These are phyloP conservation scores for Oasisia sp. DNA, from an alignment of 2,888 invertebrate genomes.

Conservation along the genomic window DNA sequence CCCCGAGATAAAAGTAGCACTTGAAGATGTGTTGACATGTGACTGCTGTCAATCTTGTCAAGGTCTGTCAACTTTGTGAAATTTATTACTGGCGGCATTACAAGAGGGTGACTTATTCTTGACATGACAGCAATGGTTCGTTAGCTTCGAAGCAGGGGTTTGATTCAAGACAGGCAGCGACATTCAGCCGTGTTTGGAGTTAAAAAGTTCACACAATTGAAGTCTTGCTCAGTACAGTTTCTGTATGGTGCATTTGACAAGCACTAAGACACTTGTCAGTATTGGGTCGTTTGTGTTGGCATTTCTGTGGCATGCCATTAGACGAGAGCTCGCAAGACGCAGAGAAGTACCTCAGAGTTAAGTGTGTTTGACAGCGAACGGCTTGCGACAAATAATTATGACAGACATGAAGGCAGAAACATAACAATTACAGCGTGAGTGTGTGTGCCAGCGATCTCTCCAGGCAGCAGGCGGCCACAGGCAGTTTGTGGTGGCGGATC, in stretches of 20 bases:
- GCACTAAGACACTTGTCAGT: background rate
- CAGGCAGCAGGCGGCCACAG: no score
- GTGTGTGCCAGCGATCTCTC: no score
- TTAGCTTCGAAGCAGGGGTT: background rate
- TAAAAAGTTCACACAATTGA: background rate
- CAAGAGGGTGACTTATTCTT: background rate
- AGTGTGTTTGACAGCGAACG: background rate
- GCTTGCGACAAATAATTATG: background rate
- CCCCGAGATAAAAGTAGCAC: background rate
- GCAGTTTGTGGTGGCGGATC: background rate
- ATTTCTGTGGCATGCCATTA: conserved; percentile 5
- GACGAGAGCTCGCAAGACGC: background rate
- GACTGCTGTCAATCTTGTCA: conserved; percentile 9
- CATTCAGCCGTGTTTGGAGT: background rate
- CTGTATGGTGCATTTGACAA: background rate
- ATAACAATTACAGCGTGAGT: no score
- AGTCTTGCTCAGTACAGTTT: background rate
- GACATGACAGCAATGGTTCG: background rate
- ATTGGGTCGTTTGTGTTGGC: background rate
- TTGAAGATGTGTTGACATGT: background rate
- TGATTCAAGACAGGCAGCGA: background rate
- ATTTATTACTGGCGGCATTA: background rate
- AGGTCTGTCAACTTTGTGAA: background rate
- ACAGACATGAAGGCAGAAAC: no score
- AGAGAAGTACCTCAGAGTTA: background rate